Base-by-base conservation (phyloP, 2,113 vertebrate genomes). In the Amazona guildingii region DNA sequence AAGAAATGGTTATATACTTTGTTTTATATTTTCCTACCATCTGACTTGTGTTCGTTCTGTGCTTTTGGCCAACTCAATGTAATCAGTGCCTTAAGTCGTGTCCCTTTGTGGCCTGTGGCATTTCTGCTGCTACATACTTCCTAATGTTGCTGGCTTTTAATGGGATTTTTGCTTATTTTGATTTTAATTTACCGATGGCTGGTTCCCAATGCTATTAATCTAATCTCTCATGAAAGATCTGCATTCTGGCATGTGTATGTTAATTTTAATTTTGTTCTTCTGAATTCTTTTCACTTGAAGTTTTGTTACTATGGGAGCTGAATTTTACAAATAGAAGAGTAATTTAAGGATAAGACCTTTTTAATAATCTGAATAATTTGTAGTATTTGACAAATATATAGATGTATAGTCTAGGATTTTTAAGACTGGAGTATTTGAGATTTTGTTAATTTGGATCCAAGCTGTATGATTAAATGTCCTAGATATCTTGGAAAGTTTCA, bases 301-400 rank as follows among this genome's bases (percentile, higher is more conserved):
- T 79, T 90, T 90, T 97, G 69, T 92, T 89, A 92, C 88, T 95
- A 92, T 90, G 83, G 90, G 64, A 92, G 88, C 55, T 76, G 69
- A 79, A 68, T 91, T 94, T 92, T 85, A 72, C 25, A 95, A 93
- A 83, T 61, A 77, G 73, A 88, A 82, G 55, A 94, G 88, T 92
- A 93, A 95, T 86, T 96, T 88, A 76, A 95, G 90, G 87, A 92
- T 68, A 90, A 95, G 74, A 64, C 80, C 77, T 94, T 96, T 92
- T 88, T 73, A 95, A 95, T 92, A 88, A 86, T 95, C 69, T 59
- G 86, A 88, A 94, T 92, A 94, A 93, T 84, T 94, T 82, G 68
- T 83, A 27, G 24, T 73, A 78, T 96, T 93, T 96, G 95, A 93
- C 90, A 93, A 94, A 93, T 88, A 92, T 24, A 92, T 62, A 64